phyloP scores from a whole-genome alignment of 1,140 invertebrate species.

The Teleogryllus occipitalis region DNA sequence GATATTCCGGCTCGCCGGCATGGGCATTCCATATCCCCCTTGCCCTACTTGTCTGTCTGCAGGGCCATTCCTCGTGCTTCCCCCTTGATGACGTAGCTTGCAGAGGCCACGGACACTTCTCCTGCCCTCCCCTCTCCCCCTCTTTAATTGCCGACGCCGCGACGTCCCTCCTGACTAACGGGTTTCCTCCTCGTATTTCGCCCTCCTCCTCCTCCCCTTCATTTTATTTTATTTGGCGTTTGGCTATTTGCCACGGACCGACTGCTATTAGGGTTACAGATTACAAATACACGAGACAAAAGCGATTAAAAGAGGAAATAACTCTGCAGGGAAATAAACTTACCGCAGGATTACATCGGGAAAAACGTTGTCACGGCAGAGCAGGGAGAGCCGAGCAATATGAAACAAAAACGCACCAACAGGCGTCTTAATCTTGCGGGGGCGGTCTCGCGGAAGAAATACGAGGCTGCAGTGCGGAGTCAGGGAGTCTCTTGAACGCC shows the following conservation, averaged over 20 bases:
- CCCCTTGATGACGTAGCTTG: too few relatives aligned
- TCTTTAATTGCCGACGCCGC: neutral
- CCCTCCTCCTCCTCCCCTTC: neutral
- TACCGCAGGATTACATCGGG: neutral
- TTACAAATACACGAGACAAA: neutral
- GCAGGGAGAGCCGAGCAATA: neutral
- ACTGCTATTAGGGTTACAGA: neutral
- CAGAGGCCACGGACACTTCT: neutral
- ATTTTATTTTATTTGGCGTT: conserved; percentile 6
- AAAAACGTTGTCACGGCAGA: neutral
- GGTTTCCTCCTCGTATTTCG: neutral
- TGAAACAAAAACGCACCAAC: neutral
- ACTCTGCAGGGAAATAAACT: neutral
- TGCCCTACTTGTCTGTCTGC: too few relatives aligned
- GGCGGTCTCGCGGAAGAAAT: neutral
- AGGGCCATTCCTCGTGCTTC: too few relatives aligned
- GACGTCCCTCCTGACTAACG: neutral
- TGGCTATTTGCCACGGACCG: neutral
- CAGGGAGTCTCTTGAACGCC: too few relatives aligned
- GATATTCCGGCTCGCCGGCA: too few relatives aligned
- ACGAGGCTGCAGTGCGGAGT: neutral
- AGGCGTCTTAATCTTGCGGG: neutral
- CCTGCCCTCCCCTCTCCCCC: too few relatives aligned
- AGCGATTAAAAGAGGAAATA: conserved; percentile 1
- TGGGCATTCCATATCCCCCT: too few relatives aligned